phyloP scores from a whole-genome alignment of 2,888 invertebrate genomes.

The Pandemis heparana region DNA sequence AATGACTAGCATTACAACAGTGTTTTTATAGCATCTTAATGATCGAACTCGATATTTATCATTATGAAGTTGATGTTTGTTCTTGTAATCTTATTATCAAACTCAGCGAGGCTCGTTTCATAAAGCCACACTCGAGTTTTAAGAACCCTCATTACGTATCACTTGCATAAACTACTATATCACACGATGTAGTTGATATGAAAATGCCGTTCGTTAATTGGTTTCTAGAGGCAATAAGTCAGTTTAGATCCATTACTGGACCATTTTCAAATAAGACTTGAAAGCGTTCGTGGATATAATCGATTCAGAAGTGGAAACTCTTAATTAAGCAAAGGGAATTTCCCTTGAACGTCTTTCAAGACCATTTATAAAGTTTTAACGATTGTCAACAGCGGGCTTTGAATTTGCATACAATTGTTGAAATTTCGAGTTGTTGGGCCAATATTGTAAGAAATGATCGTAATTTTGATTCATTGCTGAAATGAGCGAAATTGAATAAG shows the following conservation, averaged over 20 bases:
- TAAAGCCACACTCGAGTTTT: too few species aligned
- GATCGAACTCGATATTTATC: too few species aligned
- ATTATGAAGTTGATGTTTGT: too few species aligned
- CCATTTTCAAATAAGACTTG: conserved; percentile 44
- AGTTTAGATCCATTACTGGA: background rate
- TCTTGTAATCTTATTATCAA: too few species aligned
- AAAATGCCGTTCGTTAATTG: background rate
- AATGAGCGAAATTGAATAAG: conserved; percentile 6
- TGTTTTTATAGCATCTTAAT: too few species aligned
- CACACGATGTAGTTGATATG: too few species aligned
- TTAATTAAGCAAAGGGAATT: conserved; percentile 75
- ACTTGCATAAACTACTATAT: too few species aligned
- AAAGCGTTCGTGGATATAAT: conserved; percentile 54
- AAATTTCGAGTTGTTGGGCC: conserved; percentile 16
- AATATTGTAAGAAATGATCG: conserved; percentile 28
- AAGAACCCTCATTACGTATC: too few species aligned
- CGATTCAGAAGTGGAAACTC: conserved; percentile 61
- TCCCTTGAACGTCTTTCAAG: conserved; percentile 64
- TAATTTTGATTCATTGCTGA: conserved; percentile 11
- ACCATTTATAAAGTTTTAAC: conserved; percentile 76
- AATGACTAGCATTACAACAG: too few species aligned
- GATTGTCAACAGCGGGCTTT: conserved; percentile 60
- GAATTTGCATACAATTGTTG: conserved; percentile 43
- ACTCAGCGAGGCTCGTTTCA: too few species aligned
- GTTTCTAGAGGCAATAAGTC: background rate